Evolutionary conservation across 2,797 vertebrate species (phyloP), one percentile per base, ranked within the genome.

Genomic region (Spinus olivaceus): DNA sequence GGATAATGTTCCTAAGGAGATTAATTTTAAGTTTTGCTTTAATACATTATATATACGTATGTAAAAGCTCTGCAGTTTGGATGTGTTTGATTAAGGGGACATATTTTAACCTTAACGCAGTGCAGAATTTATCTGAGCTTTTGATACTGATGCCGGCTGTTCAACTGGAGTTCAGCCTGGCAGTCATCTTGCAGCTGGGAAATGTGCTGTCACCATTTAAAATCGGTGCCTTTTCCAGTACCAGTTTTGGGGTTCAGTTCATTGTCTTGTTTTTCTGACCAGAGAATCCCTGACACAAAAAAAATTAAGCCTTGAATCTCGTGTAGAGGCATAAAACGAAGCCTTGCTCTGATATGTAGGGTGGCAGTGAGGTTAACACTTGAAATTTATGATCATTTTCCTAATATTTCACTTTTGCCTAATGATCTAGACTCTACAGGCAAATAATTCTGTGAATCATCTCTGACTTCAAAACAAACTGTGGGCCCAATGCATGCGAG

Each of bases 1-100:
- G 67, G 81, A 57, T 88, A 91, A 89, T 66, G 87, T 86, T 97
- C 73, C 81, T 92, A 92, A 84, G 70, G 50, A 74, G 57, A 66
- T 7, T 13, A 82, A 46, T 59, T 70, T 94, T 41, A 33, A 8
- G 16, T 27, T 72, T 64, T 70, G 10, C 32, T 71, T 86, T 65
- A 83, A 46, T 78, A 20, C 33, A 46, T 73, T 87, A 23, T 32
- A 23, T 25, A 24, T 19, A 47, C 3, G 0, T 25, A 35, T 2
- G 17, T 32, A 66, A 33, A 91, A 74, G 54, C 65, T 65, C 32
- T 35, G 37, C 24, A 27, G 46, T 57, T 78, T 74, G 76, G 54
- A 25, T 44, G 14, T 9, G 14, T 67, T 47, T 74, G 42, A 65
- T n/a, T 41, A 74, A 53, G 85, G 46, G 32, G 42, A 91, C 46